These are phyloP conservation scores for Ardeotis arabs DNA, from an alignment of 2,113 vertebrate genomes.

Conservation along the genomic window DNA sequence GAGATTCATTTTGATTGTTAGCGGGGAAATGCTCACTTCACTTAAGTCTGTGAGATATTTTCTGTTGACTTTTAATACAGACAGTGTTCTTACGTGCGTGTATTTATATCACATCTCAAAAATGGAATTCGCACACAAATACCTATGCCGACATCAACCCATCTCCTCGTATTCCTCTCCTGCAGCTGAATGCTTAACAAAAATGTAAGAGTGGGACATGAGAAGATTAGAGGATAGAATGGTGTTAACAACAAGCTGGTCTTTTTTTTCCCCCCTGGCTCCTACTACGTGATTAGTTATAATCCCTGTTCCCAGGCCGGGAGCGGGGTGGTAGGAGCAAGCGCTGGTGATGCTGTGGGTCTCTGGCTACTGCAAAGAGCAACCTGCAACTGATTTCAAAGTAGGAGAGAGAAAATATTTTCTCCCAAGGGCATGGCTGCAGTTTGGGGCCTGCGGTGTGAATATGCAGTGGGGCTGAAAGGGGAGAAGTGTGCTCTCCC, in stretches of 20 bases:
- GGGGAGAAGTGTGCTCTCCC: neutral
- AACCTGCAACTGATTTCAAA: neutral
- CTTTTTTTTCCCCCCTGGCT: neutral
- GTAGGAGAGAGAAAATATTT: neutral
- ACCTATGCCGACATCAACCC: neutral
- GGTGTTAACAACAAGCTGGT: neutral
- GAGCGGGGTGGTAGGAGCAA: neutral
- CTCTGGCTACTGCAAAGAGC: neutral
- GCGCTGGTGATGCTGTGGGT: neutral
- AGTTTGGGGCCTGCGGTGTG: fast-evolving
- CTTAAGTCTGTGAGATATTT: neutral
- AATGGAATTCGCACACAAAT: neutral
- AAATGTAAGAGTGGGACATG: neutral
- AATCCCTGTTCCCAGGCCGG: neutral
- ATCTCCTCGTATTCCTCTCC: neutral
- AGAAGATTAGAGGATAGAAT: neutral
- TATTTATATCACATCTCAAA: neutral
- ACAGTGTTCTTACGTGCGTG: neutral
- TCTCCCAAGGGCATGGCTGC: neutral
- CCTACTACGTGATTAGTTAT: fast-evolving
- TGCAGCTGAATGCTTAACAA: neutral
- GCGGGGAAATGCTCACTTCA: neutral
- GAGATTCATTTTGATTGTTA: neutral
- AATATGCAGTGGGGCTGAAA: neutral
- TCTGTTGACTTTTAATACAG: neutral